A percentile compares a stretch with the other conserved stretches of the same genome.
Evolutionary conservation across 2,113 vertebrate genomes (phyloP).

Genomic region (Spheniscus mendiculus): DNA sequence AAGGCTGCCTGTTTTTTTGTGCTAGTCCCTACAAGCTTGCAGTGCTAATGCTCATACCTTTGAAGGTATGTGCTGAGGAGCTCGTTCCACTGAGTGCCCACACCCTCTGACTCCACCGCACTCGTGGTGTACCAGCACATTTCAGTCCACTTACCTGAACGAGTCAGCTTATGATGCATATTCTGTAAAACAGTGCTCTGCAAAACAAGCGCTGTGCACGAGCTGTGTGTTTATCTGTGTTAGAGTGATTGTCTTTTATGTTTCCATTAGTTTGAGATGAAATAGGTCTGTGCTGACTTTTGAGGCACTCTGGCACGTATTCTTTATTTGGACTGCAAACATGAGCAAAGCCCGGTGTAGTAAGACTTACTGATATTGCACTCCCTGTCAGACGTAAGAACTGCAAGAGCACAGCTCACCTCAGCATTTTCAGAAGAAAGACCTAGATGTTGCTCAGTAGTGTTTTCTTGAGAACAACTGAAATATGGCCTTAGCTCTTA

Average conservation of each 20-base stretch:
- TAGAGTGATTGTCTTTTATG: not conserved
- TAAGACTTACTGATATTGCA: not conserved
- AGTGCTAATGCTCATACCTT: slow-evolving; percentile 4
- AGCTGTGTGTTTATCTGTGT: not conserved
- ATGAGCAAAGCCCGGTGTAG: not conserved
- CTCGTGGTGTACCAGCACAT: not conserved
- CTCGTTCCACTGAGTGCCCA: not conserved
- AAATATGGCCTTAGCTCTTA: not conserved
- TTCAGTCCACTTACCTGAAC: not conserved
- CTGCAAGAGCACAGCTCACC: not conserved
- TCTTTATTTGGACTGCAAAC: slow-evolving; percentile 18
- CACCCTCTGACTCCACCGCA: not conserved
- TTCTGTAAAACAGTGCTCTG: not conserved
- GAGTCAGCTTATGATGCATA: not conserved
- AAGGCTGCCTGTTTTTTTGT: not conserved
- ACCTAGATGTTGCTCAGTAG: not conserved
- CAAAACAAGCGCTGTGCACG: not conserved
- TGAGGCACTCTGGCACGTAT: accelerated
- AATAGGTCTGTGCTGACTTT: not conserved
- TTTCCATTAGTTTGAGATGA: not conserved
- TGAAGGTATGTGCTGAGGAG: not conserved
- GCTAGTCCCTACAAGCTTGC: slow-evolving; percentile 45
- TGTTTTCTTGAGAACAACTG: not conserved
- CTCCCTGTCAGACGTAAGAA: not conserved
- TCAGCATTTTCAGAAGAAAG: not conserved